Evolutionary conservation across 2,113 vertebrate species (phyloP).

Genomic region (Ibidorhyncha struthersii): DNA sequence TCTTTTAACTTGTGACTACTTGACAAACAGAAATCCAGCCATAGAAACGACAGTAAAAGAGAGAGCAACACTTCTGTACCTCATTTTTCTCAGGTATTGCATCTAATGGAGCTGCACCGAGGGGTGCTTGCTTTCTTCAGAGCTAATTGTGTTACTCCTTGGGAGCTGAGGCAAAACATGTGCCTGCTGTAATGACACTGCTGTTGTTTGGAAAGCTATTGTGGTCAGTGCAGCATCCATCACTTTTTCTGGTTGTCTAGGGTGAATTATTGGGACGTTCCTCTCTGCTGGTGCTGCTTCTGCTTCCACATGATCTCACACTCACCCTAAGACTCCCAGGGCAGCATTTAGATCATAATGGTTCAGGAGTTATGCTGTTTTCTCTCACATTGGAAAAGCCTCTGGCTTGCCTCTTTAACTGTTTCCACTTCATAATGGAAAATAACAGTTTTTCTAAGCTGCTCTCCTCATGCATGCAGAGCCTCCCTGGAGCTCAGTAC

Average conservation of each 20-base stretch:
- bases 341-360: neutral
- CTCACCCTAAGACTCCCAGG: neutral
- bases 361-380: neutral
- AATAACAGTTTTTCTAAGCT: neutral
- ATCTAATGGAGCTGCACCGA: neutral
- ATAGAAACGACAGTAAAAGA: neutral
- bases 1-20: neutral
- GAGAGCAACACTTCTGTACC: neutral
- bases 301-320: slow-evolving; percentile 3
- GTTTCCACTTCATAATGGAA: neutral
- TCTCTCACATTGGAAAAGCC: neutral
- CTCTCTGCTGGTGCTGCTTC: neutral
- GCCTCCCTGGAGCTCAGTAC: neutral
- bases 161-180: neutral
- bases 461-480: neutral
- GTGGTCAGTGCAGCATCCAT: neutral
- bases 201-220: neutral
- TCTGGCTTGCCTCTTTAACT: neutral
- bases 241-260: neutral
- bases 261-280: neutral
- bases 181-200: neutral
- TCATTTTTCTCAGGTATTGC: neutral
- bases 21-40: neutral
- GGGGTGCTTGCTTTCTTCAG: neutral
- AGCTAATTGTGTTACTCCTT: neutral